Evolutionary conservation across 2,888 invertebrate genomes (phyloP).

Genomic region (Scelioninae gen. 2): DNA sequence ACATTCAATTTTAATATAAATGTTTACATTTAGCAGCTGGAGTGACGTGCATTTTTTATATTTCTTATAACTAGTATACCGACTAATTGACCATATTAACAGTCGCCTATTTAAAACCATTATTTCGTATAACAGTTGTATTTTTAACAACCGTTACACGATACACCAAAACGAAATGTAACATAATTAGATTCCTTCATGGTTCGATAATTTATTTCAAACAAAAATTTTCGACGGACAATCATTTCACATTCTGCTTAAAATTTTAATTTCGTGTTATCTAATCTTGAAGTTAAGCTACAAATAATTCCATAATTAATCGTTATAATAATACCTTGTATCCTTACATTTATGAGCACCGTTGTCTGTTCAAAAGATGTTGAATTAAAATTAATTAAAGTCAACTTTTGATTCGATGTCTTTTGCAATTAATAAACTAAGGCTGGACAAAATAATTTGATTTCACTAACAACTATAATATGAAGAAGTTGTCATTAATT

Average conservation of each 20-base stretch:
- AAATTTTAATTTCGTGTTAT: conserved; percentile 22
- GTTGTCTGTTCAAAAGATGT: conserved; percentile 3
- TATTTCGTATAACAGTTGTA: too few relatives aligned
- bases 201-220: neutral
- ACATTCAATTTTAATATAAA: neutral
- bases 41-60: too few relatives aligned
- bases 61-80: too few relatives aligned
- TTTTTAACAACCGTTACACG: too few relatives aligned
- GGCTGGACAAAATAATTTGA: too few relatives aligned
- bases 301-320: conserved; percentile 9
- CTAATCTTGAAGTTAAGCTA: conserved; percentile 13
- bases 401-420: neutral
- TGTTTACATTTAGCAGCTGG: neutral
- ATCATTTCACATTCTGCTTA: conserved; percentile 24
- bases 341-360: conserved; percentile 19
- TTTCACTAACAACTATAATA: too few relatives aligned
- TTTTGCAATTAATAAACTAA: too few relatives aligned
- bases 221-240: conserved; percentile 5
- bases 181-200: neutral
- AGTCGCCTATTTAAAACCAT: neutral
- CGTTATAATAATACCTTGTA: conserved; percentile 28
- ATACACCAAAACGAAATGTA: too few relatives aligned
- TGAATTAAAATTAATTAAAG: neutral
- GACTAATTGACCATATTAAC: neutral
- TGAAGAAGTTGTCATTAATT: too few relatives aligned